A percentile compares a stretch with the other conserved stretches of the same genome.
These are phyloP conservation scores for Otis tarda DNA, from an alignment of 2,113 vertebrate genomes.

Conservation along the genomic window DNA sequence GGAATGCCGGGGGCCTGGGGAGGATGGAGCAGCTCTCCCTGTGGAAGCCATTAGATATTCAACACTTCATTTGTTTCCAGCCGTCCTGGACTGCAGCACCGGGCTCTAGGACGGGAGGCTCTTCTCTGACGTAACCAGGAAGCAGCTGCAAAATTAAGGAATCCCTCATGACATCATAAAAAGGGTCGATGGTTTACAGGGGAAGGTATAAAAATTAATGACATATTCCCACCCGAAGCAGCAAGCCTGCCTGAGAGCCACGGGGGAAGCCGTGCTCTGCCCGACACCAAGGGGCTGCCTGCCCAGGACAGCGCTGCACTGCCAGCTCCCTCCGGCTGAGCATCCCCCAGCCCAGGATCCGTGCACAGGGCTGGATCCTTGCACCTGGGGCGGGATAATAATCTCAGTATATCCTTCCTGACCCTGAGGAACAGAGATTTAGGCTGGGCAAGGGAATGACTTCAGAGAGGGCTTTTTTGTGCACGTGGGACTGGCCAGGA, in stretches of 20 bases:
- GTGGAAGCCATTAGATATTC: slow-evolving; percentile 84
- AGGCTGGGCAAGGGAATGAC: not conserved
- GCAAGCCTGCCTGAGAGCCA: slow-evolving; percentile 32
- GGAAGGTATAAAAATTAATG: slow-evolving; percentile 84
- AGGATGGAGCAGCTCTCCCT: slow-evolving; percentile 77
- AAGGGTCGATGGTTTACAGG: slow-evolving; percentile 81
- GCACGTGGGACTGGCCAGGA: not conserved
- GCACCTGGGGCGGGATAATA: not conserved
- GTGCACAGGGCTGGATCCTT: not conserved
- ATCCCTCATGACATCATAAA: slow-evolving; percentile 86
- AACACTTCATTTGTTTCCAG: slow-evolving; percentile 85
- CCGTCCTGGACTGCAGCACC: slow-evolving; percentile 67
- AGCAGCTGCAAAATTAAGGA: slow-evolving; percentile 87
- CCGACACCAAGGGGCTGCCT: not conserved
- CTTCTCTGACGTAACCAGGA: slow-evolving; percentile 85
- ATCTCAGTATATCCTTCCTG: slow-evolving; percentile 18
- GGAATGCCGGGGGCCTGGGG: slow-evolving; percentile 73
- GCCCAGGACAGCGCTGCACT: not conserved
- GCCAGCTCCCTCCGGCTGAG: not conserved
- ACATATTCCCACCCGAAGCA: slow-evolving; percentile 75
- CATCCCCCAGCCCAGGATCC: not conserved
- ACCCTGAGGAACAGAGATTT: not conserved
- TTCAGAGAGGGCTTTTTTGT: not conserved
- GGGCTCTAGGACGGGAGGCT: slow-evolving; percentile 75
- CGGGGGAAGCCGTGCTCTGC: slow-evolving; percentile 52